phyloP scores from a whole-genome alignment of 2,888 invertebrate genomes.

The Ametastegia equiseti region DNA sequence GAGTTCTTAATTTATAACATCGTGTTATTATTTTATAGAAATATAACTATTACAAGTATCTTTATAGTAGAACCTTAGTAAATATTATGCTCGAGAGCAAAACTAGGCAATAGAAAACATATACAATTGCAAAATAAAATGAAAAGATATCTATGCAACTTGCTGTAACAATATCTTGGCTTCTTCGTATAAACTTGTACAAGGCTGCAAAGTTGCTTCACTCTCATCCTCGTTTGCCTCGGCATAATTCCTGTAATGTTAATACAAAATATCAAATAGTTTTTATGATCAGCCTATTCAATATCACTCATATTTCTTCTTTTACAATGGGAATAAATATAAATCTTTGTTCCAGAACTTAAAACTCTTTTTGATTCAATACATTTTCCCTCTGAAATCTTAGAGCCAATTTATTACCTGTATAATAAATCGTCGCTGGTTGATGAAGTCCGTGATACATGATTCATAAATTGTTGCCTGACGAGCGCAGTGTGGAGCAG shows the following conservation, averaged over 20 bases:
- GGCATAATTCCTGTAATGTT: constrained; percentile 65
- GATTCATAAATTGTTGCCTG: constrained; percentile 61
- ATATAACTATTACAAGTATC: constrained; percentile 3
- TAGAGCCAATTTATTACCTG: constrained; percentile 56
- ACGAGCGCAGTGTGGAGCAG: constrained; percentile 70
- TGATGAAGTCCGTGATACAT: constrained; percentile 61
- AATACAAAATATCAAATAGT: background rate
- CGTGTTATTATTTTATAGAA: constrained; percentile 18
- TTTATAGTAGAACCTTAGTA: constrained; percentile 1
- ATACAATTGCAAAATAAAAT: constrained; percentile 71
- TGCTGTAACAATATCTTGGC: constrained; percentile 78
- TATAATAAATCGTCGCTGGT: constrained; percentile 67
- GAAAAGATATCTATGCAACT: constrained; percentile 69
- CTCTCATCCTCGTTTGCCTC: constrained; percentile 67
- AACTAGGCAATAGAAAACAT: constrained; percentile 65
- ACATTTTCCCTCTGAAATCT: background rate
- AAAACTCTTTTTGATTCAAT: background rate
- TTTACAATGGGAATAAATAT: constrained; percentile 17
- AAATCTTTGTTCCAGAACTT: background rate
- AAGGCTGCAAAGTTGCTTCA: constrained; percentile 70
- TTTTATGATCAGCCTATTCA: background rate
- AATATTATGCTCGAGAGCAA: background rate
- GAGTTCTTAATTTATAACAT: background rate
- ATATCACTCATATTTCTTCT: constrained; percentile 22
- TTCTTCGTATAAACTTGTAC: constrained; percentile 77